Base-by-base conservation (phyloP, 1,140 invertebrate species). In the Archivesica marissinica region DNA sequence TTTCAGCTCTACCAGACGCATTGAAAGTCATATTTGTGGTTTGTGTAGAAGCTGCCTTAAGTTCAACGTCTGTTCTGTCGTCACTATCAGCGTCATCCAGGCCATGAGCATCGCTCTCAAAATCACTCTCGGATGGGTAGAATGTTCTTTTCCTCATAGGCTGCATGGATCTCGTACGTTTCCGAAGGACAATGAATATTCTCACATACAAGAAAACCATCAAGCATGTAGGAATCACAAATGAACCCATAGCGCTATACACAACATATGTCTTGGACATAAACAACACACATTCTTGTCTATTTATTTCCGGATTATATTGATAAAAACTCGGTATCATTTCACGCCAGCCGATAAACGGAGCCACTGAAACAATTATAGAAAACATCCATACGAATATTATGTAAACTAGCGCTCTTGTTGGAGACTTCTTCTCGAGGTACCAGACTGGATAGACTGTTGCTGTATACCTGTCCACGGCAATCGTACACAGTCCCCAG, bases 181-280 rank as follows among this genome's bases (percentile, higher is more conserved):
- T 87, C 54, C 87, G 80, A 28, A 94, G 87, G 35, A 92, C 98
- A 78, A 96, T 96, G 94, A 99, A 99, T 89, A 99, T 99, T 86
- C 97, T 95, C 96, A 97, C 98, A 94, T 99, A 99, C 94, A 99
- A 97, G 95, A 99, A 98, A 70, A 99, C 95, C 97, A 99, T 99
- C 44, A 99, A 96, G 88, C 98, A 96, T 96, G 98, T 98, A 15
- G 98, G 98, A 89, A 99, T 96, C 93, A 98, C 98, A 95, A 99
- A 99, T 70, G 98, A 98, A 11, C 98, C 98, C 30, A 98, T 95
- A 1, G 98, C 98, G 4, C 97, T 98, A 94, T 98, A 99, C 66
- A 99, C 95, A 88, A 99, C 99, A 95, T 99, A 99, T 28, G 97
- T 97, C 72, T 96, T 96, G 15, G 89, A 91, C 52, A 90, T 85